Evolutionary conservation across 2,888 invertebrate species (phyloP).

Genomic region (Dysmachus trigonus): DNA sequence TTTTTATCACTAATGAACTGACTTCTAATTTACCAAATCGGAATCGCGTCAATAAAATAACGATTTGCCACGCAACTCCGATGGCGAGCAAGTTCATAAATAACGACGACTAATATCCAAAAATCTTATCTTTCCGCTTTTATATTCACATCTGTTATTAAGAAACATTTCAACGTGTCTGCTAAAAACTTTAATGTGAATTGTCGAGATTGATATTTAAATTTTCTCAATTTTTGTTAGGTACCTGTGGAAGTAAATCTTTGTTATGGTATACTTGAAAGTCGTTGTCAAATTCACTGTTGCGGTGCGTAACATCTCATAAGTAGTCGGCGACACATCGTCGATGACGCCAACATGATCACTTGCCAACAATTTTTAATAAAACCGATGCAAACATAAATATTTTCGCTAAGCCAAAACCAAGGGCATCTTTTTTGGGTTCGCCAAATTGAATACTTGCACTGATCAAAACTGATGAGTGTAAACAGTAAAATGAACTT

Average conservation of each 20-base stretch:
- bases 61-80: background rate
- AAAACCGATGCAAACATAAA: background rate
- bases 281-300: background rate
- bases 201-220: background rate
- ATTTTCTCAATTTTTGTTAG: background rate
- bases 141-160: background rate
- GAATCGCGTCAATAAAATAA: background rate
- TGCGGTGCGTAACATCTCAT: background rate
- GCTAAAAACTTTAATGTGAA: background rate
- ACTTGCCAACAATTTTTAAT: conserved; percentile 16
- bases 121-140: background rate
- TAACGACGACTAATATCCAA: background rate
- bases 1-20: background rate
- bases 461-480: background rate
- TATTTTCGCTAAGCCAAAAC: background rate
- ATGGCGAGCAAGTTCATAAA: background rate
- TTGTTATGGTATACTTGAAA: background rate
- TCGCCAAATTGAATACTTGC: background rate
- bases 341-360: background rate
- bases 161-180: background rate
- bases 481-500: background rate
- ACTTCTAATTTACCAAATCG: background rate
- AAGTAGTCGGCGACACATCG: background rate
- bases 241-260: background rate
- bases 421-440: conserved; percentile 11